Evolutionary conservation across 2,888 invertebrate genomes (phyloP).

Genomic region (Chrysolina americana): DNA sequence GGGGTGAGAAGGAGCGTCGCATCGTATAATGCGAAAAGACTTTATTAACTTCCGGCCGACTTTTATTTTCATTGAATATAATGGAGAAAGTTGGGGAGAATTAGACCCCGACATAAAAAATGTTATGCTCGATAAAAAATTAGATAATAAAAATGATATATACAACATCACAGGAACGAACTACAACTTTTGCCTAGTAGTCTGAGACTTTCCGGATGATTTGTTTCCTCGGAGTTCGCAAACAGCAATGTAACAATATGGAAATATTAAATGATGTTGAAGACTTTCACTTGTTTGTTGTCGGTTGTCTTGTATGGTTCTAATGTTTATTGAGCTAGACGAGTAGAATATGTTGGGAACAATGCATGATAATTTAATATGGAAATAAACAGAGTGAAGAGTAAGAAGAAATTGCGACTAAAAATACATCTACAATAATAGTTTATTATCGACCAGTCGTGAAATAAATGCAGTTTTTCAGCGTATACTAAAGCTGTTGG

Average conservation of each 20-base stretch:
- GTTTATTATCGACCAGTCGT: too few relatives aligned
- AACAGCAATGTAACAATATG: not conserved
- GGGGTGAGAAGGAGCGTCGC: not conserved
- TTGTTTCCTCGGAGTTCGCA: not conserved
- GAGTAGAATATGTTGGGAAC: too few relatives aligned
- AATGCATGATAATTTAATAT: too few relatives aligned
- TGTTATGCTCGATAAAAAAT: not conserved
- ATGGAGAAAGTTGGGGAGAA: constrained; percentile 1
- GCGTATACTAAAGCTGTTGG: too few relatives aligned
- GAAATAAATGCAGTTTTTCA: too few relatives aligned
- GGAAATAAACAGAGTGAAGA: too few relatives aligned
- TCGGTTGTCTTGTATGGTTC: too few relatives aligned
- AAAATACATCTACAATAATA: too few relatives aligned
- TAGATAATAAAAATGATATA: not conserved
- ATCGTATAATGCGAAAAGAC: not conserved
- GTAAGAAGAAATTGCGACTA: too few relatives aligned
- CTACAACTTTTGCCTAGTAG: not conserved
- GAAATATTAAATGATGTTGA: not conserved
- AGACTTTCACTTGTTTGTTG: too few relatives aligned
- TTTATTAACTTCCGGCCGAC: not conserved
- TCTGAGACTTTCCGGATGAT: not conserved
- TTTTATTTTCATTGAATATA: not conserved
- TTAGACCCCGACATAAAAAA: not conserved
- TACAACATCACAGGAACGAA: not conserved
- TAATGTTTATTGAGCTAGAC: too few relatives aligned